Conservation (phyloP, 2,113 vertebrate genomes). For the Oreotrochilus melanogaster region DNA sequence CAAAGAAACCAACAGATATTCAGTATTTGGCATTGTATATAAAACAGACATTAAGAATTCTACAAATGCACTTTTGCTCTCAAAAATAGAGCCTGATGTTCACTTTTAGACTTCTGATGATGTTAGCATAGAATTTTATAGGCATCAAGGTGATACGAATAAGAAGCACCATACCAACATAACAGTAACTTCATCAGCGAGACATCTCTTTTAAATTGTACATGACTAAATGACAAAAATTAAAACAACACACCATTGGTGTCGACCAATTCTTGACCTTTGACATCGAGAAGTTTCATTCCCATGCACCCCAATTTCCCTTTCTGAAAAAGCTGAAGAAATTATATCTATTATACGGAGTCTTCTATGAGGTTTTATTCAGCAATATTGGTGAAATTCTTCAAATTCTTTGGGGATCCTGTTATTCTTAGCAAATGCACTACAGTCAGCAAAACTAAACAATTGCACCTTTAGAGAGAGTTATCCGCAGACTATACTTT, state of each 20-base stretch:
- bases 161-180: background rate
- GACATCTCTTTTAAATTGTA: background rate
- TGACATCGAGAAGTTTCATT: background rate
- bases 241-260: background rate
- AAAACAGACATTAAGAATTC: background rate
- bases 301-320: background rate
- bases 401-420: background rate
- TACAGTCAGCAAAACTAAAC: slow-evolving; percentile 1
- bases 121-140: background rate
- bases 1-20: accelerated
- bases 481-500: background rate
- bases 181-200: background rate
- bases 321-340: background rate
- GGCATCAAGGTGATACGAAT: background rate
- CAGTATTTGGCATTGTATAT: background rate
- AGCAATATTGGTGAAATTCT: background rate
- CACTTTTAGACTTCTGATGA: background rate
- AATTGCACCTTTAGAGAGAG: background rate
- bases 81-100: background rate
- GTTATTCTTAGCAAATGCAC: background rate
- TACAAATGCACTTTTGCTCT: background rate
- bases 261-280: background rate
- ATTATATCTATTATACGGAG: background rate
- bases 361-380: background rate
- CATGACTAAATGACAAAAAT: background rate